Percentiles rank a stretch among this genome's conserved stretches.
Evolutionary conservation across 1,140 invertebrate genomes (phyloP).

Genomic region (Caenorhabditis briggsae): DNA sequence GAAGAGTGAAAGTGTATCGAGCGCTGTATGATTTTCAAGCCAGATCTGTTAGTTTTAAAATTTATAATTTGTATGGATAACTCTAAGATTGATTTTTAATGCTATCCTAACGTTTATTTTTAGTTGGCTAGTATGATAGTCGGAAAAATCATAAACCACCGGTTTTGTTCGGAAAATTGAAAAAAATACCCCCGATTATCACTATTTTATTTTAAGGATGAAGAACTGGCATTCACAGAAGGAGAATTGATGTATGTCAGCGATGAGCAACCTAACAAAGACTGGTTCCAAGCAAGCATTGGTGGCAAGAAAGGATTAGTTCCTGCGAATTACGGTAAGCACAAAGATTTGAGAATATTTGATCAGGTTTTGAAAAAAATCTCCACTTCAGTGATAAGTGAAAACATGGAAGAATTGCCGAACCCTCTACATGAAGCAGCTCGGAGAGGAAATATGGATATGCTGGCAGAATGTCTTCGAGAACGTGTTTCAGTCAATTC

Average conservation of each 20-base stretch:
- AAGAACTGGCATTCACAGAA: conserved; percentile 83
- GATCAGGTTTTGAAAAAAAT: background rate
- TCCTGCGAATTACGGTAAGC: conserved; percentile 83
- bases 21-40: conserved; percentile 82
- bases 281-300: conserved; percentile 83
- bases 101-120: no score
- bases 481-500: conserved; percentile 82
- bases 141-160: no score
- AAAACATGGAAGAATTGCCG: conserved; percentile 82
- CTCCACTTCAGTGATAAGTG: conserved; percentile 80
- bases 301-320: conserved; percentile 82
- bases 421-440: conserved; percentile 84
- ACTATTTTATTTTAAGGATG: conserved; percentile 13
- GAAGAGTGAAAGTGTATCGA: conserved; percentile 82
- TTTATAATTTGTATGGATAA: background rate
- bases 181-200: no score
- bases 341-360: background rate
- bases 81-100: no score
- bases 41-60: conserved; percentile 80
- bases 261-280: conserved; percentile 80
- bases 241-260: conserved; percentile 83
- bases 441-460: conserved; percentile 83
- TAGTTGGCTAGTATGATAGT: no score
- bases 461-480: conserved; percentile 81
- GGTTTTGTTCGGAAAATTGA: no score